Base-by-base conservation (phyloP, 2,113 vertebrate genomes). In the Climacteris rufus region DNA sequence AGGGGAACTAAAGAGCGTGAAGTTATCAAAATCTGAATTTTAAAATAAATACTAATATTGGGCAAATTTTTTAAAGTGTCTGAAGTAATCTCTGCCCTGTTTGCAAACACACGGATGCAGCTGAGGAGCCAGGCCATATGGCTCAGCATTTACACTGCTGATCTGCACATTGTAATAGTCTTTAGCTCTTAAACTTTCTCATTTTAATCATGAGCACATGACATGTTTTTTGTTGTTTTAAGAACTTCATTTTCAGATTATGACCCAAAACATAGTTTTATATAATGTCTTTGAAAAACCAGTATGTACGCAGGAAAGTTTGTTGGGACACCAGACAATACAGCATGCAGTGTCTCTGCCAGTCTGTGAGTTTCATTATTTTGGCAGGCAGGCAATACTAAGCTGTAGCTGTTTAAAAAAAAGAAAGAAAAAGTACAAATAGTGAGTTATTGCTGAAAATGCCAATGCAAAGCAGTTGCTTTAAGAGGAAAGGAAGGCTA, bases 1-100 rank as follows among this genome's bases (percentile, higher is more conserved):
- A 61, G n/a, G 37, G 50, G 86, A 47, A 89, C 31, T 74, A 16
- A 72, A 78, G 31, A 63, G 33, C 33, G 76, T 19, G 9, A 83
- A 79, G 22, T 64, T 54, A 76, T 2, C 49, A 57, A 45, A 83
- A 83, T 69, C 11, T 31, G n/a, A 83, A 78, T 84, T 94, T 72
- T 45, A 52, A 93, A 89, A 90, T 72, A 61, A 78, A 14, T 91
- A 69, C 35, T 76, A 87, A 89, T 50, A 49, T 47, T 75, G 56
- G 39, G 11, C 86, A 60, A 13, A 25, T 61, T 16, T 44, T 70
- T 54, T 37, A 33, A 80, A 86, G n/a, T 6, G 13, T 44, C 39
- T 76, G 40, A 82, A 82, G 37, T 44, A 77, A 57, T n/a, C 35
- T 49, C 45, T 63, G 37, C 20, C 25, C 44, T 3, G 0, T 60